Conservation (phyloP, 2,797 vertebrate genomes). For the Ceryle rudis region DNA sequence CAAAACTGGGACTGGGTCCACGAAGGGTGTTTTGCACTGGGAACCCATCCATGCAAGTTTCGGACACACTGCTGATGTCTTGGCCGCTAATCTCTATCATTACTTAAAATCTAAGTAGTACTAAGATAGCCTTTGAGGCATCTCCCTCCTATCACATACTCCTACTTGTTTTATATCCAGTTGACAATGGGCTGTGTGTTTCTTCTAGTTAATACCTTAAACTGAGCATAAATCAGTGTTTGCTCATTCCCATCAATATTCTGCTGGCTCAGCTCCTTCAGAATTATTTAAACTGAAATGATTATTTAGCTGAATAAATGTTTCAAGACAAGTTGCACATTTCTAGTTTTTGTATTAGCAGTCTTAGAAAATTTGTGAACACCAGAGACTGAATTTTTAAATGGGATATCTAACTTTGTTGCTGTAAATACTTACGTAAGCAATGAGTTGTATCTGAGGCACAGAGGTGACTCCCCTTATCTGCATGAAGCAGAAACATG, state of each 20-base stretch:
- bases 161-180: background rate
- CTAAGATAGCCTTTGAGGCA: background rate
- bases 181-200: background rate
- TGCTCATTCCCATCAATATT: background rate
- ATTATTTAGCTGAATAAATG: background rate
- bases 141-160: background rate
- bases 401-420: background rate
- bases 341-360: background rate
- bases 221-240: background rate
- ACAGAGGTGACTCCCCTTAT: background rate
- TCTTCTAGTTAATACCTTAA: slow-evolving; percentile 3
- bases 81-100: background rate
- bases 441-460: background rate
- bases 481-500: background rate
- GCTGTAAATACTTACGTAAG: background rate
- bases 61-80: background rate
- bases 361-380: background rate
- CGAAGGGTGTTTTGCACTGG: background rate
- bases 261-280: slow-evolving; percentile 28
- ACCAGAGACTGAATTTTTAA: background rate
- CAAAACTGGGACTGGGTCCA: background rate
- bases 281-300: background rate
- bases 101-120: background rate
- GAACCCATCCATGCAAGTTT: background rate
- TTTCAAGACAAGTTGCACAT: background rate